Evolutionary conservation across 2,888 invertebrate genomes (phyloP), one percentile per base, ranked within the genome.

Genomic region (Mimumesa dahlbomi): DNA sequence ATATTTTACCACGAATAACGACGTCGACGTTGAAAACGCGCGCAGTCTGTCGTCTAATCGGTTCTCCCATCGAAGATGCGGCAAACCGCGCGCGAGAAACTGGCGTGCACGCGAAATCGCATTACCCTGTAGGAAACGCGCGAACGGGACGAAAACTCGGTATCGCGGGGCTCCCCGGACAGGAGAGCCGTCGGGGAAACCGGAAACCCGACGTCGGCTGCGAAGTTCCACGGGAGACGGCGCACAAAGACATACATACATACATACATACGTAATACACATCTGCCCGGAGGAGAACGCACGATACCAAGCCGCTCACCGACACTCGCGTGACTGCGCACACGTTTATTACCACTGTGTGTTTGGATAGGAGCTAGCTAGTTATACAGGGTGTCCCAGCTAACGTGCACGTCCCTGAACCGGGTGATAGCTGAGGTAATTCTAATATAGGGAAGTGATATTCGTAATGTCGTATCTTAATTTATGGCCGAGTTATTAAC

Each of bases 31-130:
- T 31, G 16, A 45, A 61, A 53, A 61, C 43, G 59, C 31, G 25
- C 5, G 25, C 29, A 1, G 13, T 29, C 19, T 43, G 42, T 43
- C 64, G 64, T 53, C 62, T 69, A 76, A 76, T 76, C 68, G 65
- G 62, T 72, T 65, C 65, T 69, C 63, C 69, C 72, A 75, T 73
- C 73, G 69, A 58, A 56, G 50, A 64, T 43, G 75, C 61, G 53
- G 46, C 19, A 52, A 57, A 31, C 49, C 56, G 36, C 43, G 61
- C 45, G 61, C 46, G 50, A 38, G 54, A 52, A 52, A 66, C 29
- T 43, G 57, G 16, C 43, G 21, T 46, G 19, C 54, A 43, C 63
- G 64, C 18, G 63, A 75, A 75, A 77, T 77, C 73, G 73, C 61
- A 67, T 77, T 75, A 75, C 46, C 42, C 22, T 18, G 18, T 49